Evolutionary conservation across 2,888 invertebrate genomes (phyloP).

Genomic region (Seira musarum): DNA sequence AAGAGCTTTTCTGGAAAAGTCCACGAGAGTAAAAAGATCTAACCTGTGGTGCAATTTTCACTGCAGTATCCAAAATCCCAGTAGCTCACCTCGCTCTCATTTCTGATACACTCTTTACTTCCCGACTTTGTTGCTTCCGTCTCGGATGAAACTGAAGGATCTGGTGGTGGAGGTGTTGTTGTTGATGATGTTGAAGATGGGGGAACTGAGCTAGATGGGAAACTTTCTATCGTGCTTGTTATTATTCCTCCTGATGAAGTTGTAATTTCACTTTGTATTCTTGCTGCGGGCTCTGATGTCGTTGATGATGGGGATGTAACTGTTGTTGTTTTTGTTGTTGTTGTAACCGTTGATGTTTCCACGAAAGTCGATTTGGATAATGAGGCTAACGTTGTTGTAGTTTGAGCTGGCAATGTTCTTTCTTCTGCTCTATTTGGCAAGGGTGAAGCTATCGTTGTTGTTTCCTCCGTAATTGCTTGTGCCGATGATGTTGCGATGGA

Average conservation of each 20-base stretch:
- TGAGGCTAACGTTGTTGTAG: not conserved
- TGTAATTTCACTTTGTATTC: not conserved
- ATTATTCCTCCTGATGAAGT: not conserved
- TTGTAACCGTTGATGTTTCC: slow-evolving; percentile 24
- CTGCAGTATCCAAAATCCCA: slow-evolving; percentile 52
- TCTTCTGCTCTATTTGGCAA: no score
- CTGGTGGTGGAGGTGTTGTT: not conserved
- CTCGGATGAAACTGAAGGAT: not conserved
- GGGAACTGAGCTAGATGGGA: not conserved
- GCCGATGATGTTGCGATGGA: not conserved
- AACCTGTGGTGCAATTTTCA: slow-evolving; percentile 38
- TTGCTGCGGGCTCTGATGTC: not conserved
- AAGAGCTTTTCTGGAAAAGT: no score
- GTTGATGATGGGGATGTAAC: not conserved
- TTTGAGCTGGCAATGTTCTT: no score
- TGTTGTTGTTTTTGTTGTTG: slow-evolving; percentile 14
- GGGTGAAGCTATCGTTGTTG: not conserved
- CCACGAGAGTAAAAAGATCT: not conserved
- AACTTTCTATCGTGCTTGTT: not conserved
- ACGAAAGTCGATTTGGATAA: not conserved
- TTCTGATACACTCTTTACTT: slow-evolving; percentile 15
- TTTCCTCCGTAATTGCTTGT: not conserved
- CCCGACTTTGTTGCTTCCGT: not conserved
- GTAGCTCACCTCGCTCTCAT: slow-evolving; percentile 49
- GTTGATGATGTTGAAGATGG: not conserved